Conservation (phyloP, 2,888 invertebrate species). For the Meta bourneti region DNA sequence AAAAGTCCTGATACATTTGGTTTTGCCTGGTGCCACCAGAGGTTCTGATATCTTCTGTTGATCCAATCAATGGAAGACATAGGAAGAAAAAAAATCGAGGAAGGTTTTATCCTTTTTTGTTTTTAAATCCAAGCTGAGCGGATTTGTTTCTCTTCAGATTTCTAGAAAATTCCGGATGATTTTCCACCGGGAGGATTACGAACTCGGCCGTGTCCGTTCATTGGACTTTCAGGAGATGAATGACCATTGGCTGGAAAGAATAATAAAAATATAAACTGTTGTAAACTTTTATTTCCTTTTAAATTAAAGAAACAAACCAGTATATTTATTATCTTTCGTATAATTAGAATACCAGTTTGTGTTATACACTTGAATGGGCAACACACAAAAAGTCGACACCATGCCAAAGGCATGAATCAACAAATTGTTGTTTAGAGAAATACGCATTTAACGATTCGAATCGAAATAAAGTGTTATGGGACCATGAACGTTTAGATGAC, state of each 20-base stretch:
- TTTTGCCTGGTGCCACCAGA: slow-evolving; percentile 65
- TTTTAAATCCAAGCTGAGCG: slow-evolving; percentile 15
- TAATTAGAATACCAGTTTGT: too few relatives aligned
- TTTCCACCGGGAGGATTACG: slow-evolving; percentile 73
- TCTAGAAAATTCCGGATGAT: slow-evolving; percentile 76
- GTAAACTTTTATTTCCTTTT: too few relatives aligned
- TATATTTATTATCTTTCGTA: too few relatives aligned
- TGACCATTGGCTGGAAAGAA: slow-evolving; percentile 67
- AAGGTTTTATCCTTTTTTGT: slow-evolving; percentile 22
- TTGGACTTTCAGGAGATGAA: slow-evolving; percentile 65
- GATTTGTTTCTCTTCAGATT: slow-evolving; percentile 23
- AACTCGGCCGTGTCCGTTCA: slow-evolving; percentile 55
- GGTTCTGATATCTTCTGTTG: slow-evolving; percentile 65
- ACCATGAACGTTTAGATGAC: too few relatives aligned
- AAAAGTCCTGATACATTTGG: neutral
- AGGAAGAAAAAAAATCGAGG: slow-evolving; percentile 49
- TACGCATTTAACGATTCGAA: too few relatives aligned
- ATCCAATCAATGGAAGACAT: slow-evolving; percentile 75
- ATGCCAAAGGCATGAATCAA: too few relatives aligned
- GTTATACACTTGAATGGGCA: too few relatives aligned
- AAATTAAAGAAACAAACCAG: too few relatives aligned
- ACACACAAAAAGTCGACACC: too few relatives aligned
- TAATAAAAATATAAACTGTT: neutral
- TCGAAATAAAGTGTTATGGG: too few relatives aligned
- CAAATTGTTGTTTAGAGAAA: too few relatives aligned